Conservation (phyloP, 2,888 invertebrate genomes). For the Mythimna loreyi region DNA sequence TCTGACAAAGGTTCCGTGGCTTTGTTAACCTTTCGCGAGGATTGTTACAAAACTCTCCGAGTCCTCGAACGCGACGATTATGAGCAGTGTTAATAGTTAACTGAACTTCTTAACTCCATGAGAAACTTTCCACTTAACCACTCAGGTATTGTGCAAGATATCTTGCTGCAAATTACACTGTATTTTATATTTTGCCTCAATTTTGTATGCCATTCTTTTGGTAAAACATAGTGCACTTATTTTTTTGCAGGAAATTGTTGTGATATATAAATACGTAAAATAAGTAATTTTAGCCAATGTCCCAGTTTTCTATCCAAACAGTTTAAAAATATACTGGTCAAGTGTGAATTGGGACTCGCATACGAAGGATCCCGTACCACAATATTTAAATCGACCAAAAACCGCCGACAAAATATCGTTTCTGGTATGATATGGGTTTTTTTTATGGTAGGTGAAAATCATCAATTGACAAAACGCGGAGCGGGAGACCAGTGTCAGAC, state of each 20-base stretch:
- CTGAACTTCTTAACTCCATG: slow-evolving; percentile 63
- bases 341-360: too few relatives aligned
- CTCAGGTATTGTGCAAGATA: slow-evolving; percentile 62
- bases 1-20: slow-evolving; percentile 67
- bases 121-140: slow-evolving; percentile 62
- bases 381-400: too few relatives aligned
- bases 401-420: too few relatives aligned
- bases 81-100: slow-evolving; percentile 71
- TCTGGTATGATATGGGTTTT: too few relatives aligned
- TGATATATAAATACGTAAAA: neutral
- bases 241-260: neutral
- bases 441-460: too few relatives aligned
- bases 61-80: slow-evolving; percentile 70
- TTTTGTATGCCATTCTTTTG: too few relatives aligned
- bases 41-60: slow-evolving; percentile 66
- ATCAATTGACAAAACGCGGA: too few relatives aligned
- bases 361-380: too few relatives aligned
- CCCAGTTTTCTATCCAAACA: neutral
- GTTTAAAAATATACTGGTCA: neutral
- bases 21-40: slow-evolving; percentile 68
- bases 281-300: neutral
- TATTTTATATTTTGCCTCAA: slow-evolving; percentile 16
- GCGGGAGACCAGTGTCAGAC: too few relatives aligned
- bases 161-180: slow-evolving; percentile 57
- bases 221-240: neutral